These are phyloP conservation scores for Neogale vison DNA, from an alignment of 2,113 vertebrate genomes.

Conservation along the genomic window DNA sequence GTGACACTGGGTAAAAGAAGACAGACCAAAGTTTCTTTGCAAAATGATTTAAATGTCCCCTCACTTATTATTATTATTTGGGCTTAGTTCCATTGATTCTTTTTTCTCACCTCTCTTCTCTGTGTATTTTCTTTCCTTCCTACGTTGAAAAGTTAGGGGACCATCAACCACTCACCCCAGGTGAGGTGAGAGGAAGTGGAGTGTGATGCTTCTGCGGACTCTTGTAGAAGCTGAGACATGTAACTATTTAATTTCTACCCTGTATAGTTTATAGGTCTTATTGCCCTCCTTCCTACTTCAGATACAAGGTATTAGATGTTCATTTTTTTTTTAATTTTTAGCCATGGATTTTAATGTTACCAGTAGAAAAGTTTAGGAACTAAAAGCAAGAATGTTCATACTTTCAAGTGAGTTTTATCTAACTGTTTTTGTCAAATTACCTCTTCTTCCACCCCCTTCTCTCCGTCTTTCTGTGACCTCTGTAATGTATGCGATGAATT, in stretches of 20 bases:
- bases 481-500: neutral
- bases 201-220: neutral
- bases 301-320: neutral
- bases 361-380: neutral
- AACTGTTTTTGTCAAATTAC: neutral
- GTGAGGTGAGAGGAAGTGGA: neutral
- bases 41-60: neutral
- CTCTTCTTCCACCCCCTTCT: neutral
- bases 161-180: neutral
- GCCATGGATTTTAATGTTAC: neutral
- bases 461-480: neutral
- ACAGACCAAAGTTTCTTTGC: neutral
- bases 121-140: neutral
- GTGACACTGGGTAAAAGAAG: neutral
- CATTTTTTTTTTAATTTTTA: neutral
- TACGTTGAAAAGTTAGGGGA: neutral
- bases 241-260: neutral
- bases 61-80: conserved; percentile 23
- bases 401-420: neutral
- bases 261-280: neutral
- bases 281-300: neutral
- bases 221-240: neutral
- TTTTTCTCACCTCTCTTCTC: neutral
- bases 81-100: neutral
- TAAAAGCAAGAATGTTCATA: neutral